Conservation (phyloP, 2,888 invertebrate genomes). For the Apocheima hispidaria region DNA sequence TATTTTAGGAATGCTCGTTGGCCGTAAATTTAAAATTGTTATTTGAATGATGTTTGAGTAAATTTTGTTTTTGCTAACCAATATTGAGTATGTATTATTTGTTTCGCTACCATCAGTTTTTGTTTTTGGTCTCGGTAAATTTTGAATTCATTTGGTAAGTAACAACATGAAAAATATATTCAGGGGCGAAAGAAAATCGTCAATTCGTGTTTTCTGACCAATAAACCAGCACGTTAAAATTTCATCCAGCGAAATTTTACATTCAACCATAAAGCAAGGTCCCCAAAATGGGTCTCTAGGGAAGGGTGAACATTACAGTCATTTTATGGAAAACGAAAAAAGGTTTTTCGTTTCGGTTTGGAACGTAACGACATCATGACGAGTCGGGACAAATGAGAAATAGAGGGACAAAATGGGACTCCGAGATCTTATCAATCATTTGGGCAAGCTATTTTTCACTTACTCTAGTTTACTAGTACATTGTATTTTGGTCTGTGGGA, state of each 20-base stretch:
- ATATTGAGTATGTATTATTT: not conserved
- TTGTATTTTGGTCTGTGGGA: not conserved
- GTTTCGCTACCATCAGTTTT: no score
- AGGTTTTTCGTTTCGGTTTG: conserved; percentile 36
- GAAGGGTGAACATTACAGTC: conserved; percentile 27
- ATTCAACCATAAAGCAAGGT: conserved; percentile 32
- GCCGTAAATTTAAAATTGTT: not conserved
- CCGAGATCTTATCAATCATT: conserved; percentile 24
- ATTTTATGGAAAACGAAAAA: conserved; percentile 39
- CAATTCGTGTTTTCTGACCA: not conserved
- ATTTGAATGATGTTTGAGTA: not conserved
- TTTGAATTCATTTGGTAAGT: no score
- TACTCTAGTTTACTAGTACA: not conserved
- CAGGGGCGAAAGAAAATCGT: not conserved
- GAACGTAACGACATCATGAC: conserved; percentile 34
- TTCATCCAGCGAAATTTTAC: conserved; percentile 21
- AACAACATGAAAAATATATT: not conserved
- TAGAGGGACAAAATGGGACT: conserved; percentile 15
- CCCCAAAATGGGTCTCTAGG: conserved; percentile 24
- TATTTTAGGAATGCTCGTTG: not conserved
- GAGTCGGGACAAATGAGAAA: conserved; percentile 31
- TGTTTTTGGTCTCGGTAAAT: not conserved
- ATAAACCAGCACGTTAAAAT: conserved; percentile 22
- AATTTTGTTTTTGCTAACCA: no score
- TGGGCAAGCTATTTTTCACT: conserved; percentile 10